These are phyloP conservation scores for Phytoseiulus persimilis DNA, from an alignment of 2,888 invertebrate species.

Conservation along the genomic window DNA sequence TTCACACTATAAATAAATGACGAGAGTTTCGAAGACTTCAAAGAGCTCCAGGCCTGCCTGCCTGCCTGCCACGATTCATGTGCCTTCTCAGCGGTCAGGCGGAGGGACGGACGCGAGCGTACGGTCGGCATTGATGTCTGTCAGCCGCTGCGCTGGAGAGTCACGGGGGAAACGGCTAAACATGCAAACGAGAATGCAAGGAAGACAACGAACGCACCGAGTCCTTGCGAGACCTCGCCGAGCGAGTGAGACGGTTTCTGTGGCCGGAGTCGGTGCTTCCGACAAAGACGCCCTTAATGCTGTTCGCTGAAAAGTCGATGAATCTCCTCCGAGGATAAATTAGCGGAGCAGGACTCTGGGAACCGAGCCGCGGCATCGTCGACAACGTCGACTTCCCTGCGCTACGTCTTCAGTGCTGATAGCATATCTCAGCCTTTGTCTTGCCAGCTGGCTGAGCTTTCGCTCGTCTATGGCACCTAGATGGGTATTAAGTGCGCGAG, in stretches of 20 bases:
- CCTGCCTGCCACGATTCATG: too few species aligned
- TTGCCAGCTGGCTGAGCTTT: too few species aligned
- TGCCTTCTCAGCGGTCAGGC: neutral
- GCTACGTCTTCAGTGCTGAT: neutral
- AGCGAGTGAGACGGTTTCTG: neutral
- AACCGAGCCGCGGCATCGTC: neutral
- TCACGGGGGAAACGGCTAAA: too few species aligned
- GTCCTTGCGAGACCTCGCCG: neutral
- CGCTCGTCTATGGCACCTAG: too few species aligned
- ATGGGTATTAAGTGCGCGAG: too few species aligned
- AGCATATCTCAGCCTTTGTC: too few species aligned
- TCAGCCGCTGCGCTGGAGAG: neutral
- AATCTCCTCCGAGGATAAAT: neutral
- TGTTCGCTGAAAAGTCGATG: neutral
- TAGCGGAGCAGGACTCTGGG: neutral
- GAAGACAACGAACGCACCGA: too few species aligned
- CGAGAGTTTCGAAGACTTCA: neutral
- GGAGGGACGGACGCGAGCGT: neutral
- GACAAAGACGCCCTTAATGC: neutral
- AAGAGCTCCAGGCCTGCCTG: too few species aligned
- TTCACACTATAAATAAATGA: neutral
- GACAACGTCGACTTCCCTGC: neutral
- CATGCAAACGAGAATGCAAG: neutral
- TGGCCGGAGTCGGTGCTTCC: neutral
- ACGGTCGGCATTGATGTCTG: neutral